Conservation (phyloP, 2,888 invertebrate species). For the Cosmorhoe ocellata region DNA sequence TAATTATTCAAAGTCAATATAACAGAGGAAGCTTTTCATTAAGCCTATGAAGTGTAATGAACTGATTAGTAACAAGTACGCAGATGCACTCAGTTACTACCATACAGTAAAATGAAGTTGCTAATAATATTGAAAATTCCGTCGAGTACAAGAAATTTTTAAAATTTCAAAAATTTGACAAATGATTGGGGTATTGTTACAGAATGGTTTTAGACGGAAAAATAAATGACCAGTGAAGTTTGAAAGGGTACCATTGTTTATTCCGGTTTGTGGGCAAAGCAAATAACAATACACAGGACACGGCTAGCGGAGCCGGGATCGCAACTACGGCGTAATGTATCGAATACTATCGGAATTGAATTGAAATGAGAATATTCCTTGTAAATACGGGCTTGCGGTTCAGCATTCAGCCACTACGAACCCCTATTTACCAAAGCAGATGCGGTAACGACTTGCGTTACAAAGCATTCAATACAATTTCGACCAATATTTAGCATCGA, state of each 20-base stretch:
- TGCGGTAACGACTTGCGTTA: constrained; percentile 32
- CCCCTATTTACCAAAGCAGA: constrained; percentile 35
- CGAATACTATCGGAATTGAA: constrained; percentile 30
- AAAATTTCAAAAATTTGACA: too few relatives aligned
- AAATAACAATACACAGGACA: constrained; percentile 12
- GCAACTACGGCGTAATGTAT: constrained; percentile 28
- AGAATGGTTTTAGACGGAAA: neutral
- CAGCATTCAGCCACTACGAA: constrained; percentile 26
- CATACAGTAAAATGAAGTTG: too few relatives aligned
- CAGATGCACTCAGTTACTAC: too few relatives aligned
- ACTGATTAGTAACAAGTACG: constrained; percentile 7
- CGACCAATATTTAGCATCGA: constrained; percentile 28
- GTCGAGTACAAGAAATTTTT: too few relatives aligned
- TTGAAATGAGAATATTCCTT: constrained; percentile 35
- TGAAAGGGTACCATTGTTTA: neutral
- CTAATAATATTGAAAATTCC: too few relatives aligned
- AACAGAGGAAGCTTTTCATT: constrained; percentile 18
- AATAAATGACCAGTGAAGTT: constrained; percentile 7
- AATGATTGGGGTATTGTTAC: neutral
- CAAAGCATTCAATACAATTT: constrained; percentile 32
- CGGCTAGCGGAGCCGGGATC: constrained; percentile 13
- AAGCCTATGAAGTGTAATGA: constrained; percentile 7
- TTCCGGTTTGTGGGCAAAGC: constrained; percentile 12
- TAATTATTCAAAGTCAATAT: constrained; percentile 17
- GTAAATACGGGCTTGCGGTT: constrained; percentile 28